Conservation (phyloP, 1,140 invertebrate species). For the Chelonus insularis region DNA sequence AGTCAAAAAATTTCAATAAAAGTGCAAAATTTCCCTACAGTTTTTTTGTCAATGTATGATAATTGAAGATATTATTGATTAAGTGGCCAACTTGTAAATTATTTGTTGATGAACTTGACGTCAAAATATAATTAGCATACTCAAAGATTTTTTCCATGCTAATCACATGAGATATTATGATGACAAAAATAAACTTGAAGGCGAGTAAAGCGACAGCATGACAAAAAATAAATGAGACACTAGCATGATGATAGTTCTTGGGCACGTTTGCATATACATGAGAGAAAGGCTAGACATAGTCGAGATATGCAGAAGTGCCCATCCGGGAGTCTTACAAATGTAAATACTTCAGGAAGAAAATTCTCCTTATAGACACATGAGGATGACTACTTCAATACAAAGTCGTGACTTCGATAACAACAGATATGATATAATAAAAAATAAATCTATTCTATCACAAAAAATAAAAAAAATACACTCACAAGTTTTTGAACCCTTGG, state of each 20-base stretch:
- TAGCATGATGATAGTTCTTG: not conserved
- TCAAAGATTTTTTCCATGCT: too few relatives aligned
- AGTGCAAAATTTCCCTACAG: too few relatives aligned
- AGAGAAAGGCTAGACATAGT: not conserved
- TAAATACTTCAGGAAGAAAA: not conserved
- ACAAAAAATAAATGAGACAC: slow-evolving; percentile 9
- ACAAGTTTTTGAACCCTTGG: too few relatives aligned
- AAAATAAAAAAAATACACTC: too few relatives aligned
- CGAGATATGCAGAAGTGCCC: not conserved
- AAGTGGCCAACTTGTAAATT: too few relatives aligned
- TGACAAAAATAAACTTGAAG: too few relatives aligned
- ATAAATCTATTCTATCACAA: not conserved
- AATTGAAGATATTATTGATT: too few relatives aligned
- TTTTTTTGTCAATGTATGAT: too few relatives aligned
- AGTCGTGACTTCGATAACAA: not conserved
- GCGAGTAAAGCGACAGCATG: not conserved
- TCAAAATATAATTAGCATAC: too few relatives aligned
- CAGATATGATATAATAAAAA: not conserved
- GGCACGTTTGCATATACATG: slow-evolving; percentile 9
- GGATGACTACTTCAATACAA: not conserved
- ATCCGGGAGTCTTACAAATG: not conserved
- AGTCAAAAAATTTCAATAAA: too few relatives aligned
- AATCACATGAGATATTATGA: too few relatives aligned
- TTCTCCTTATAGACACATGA: not conserved
- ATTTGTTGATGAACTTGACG: too few relatives aligned